Conservation (phyloP, 2,113 vertebrate species). For the Phrynosoma blainvillii region DNA sequence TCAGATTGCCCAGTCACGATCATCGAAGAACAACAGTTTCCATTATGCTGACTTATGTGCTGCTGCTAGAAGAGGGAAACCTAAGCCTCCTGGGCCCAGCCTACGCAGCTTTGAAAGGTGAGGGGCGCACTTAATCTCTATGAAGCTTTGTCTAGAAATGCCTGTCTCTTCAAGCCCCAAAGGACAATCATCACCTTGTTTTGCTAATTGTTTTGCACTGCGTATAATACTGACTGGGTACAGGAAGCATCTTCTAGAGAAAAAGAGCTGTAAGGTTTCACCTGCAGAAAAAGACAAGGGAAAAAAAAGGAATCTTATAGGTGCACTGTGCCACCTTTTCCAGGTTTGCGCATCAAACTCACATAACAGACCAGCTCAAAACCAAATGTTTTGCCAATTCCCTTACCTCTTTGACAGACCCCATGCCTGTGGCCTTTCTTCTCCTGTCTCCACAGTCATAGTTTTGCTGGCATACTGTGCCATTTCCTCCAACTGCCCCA, state of each 20-base stretch:
- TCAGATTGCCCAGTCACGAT: not conserved
- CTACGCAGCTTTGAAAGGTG: not conserved
- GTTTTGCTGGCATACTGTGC: too few species aligned
- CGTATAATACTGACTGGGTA: not conserved
- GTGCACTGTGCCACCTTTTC: too few species aligned
- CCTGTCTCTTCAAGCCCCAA: not conserved
- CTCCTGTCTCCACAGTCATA: too few species aligned
- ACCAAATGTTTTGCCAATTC: too few species aligned
- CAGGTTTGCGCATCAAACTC: too few species aligned
- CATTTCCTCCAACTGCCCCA: too few species aligned
- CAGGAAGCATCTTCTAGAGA: not conserved
- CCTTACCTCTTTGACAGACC: too few species aligned
- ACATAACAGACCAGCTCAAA: too few species aligned
- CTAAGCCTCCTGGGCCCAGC: not conserved
- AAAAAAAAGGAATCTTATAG: too few species aligned
- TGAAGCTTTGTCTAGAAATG: not conserved
- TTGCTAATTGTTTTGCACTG: not conserved
- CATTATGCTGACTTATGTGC: accelerated
- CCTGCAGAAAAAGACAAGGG: too few species aligned
- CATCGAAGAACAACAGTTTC: not conserved
- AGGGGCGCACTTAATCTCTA: not conserved
- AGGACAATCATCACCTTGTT: not conserved
- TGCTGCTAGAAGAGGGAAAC: not conserved
- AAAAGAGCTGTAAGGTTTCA: not conserved
- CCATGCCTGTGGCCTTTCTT: too few species aligned